Base-by-base conservation (phyloP, 2,797 vertebrate genomes). In the Eulemur albifrons region DNA sequence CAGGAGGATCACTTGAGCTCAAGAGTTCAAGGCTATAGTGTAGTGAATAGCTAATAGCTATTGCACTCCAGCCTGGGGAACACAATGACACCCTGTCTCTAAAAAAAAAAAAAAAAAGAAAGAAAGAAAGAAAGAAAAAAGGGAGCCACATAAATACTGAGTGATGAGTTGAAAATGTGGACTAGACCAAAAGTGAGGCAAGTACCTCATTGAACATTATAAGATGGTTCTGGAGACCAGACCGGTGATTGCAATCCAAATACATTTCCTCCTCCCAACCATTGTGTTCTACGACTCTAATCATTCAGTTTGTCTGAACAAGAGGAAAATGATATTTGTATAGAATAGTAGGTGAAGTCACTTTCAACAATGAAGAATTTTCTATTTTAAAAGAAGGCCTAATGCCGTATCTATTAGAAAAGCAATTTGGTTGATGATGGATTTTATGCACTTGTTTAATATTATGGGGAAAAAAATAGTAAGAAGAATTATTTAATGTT, bases 301-400 rank as follows among this genome's bases (percentile, higher is more conserved):
- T 59, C 17, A 32, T 85, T 93, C 40, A 48, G 13, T 86, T 38
- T 90, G 10, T 77, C 48, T 83, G 30, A 85, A 93, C 11, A 82
- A 88, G 54, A 81, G 38, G 32, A 79, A 88, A 80, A 45, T 45
- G 35, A 45, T 85, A 2, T 38, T 59, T 69, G 23, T 94, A 15
- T 72, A 85, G 84, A 94, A 72, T 63, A 81, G 35, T 8, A 77
- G 57, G 38, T 84, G 43, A 94, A 45, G 14, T 25, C 15, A 65
- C 52, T 63, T 89, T 69, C 76, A 81, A 88, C n/a, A 94, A 75
- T 67, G 35, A 32, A 21, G 5, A 79, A 14, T 73, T 96, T 38
- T 79, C 32, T 85, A 32, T 83, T 94, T 95, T 38, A 83, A 54
- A 89, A 93, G 90, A 70, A 94, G 40, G 30, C 21, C 25, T 88